A percentile compares a stretch with the other conserved stretches of the same genome.
phyloP scores from a whole-genome alignment of 1,140 invertebrate genomes.

The Cryptotermes secundus region DNA sequence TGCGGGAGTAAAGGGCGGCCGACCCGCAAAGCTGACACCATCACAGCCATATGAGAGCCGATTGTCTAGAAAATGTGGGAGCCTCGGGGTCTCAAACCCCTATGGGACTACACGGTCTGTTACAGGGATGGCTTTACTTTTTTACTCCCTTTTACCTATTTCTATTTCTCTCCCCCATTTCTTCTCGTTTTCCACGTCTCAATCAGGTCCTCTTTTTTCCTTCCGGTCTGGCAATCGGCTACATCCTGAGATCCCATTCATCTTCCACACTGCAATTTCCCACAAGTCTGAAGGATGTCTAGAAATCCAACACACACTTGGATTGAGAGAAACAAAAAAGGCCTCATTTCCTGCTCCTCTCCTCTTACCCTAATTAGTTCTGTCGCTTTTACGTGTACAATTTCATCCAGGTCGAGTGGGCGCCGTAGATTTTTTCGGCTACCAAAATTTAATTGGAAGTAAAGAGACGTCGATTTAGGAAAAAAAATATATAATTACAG shows the following conservation, averaged over 20 bases:
- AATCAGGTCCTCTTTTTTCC: background rate
- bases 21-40: too few species aligned
- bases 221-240: slow-evolving; percentile 9
- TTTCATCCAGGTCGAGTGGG: slow-evolving; percentile 2
- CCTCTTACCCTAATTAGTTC: slow-evolving; percentile 11
- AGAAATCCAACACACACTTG: slow-evolving; percentile 14
- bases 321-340: background rate
- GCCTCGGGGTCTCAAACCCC: too few species aligned
- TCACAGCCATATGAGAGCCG: too few species aligned
- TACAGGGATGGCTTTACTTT: too few species aligned
- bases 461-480: background rate
- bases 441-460: background rate
- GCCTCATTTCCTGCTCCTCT: background rate
- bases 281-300: slow-evolving; percentile 3
- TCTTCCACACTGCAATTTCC: slow-evolving; percentile 4
- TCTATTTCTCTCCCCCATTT: background rate
- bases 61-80: too few species aligned
- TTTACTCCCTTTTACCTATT: background rate
- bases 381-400: slow-evolving; percentile 14
- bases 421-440: background rate
- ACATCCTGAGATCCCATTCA: background rate
- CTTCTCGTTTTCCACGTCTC: background rate
- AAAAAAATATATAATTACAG: background rate
- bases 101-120: too few species aligned
- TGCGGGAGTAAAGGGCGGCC: too few species aligned